These are phyloP conservation scores for Chaenogobius annularis DNA, from an alignment of 2,113 vertebrate genomes.

Conservation along the genomic window DNA sequence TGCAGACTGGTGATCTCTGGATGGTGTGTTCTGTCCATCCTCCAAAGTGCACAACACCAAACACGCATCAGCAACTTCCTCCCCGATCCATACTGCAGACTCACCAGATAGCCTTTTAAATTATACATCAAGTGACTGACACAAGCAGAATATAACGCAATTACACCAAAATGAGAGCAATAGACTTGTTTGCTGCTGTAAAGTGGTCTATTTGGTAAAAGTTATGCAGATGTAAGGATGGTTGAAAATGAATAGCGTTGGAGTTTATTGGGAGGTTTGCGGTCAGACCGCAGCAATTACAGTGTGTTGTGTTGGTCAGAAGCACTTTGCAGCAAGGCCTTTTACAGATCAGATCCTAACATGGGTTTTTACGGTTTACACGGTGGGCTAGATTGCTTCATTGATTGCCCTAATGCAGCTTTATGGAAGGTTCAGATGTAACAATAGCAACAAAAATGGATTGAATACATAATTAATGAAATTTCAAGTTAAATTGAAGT, in stretches of 20 bases:
- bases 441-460: background rate
- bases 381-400: background rate
- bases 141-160: conserved; percentile 17
- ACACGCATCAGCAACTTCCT: conserved; percentile 46
- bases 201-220: background rate
- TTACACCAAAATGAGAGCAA: conserved; percentile 14
- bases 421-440: background rate
- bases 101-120: conserved; percentile 29
- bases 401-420: background rate
- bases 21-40: conserved; percentile 40
- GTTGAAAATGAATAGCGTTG: conserved; percentile 9
- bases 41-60: conserved; percentile 51
- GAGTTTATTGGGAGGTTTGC: conserved; percentile 1
- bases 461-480: background rate
- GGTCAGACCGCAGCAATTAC: conserved; percentile 24
- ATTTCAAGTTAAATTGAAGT: too few species aligned
- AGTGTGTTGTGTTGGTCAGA: conserved; percentile 3
- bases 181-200: background rate
- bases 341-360: conserved; percentile 7
- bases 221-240: background rate
- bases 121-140: conserved; percentile 44
- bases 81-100: conserved; percentile 44
- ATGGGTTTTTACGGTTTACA: conserved; percentile 9
- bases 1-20: conserved; percentile 18
- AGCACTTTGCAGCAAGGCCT: conserved; percentile 3